Evolutionary conservation across 2,113 vertebrate genomes (phyloP).

Genomic region (cattle (Bos taurus)): ARS-UCD2.0 NC_037337.1:74039501-74040000

Average conservation of each 20-base stretch:
- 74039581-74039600: not conserved
- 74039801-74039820: not conserved
- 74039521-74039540: not conserved
- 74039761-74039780: not conserved
- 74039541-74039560: not conserved
- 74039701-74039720: not conserved
- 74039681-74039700: not conserved
- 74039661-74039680: not conserved
- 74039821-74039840: conserved; percentile 7
- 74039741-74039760: not conserved
- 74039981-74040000: not conserved
- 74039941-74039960: not conserved
- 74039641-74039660: not conserved
- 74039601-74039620: conserved; percentile 6
- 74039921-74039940: conserved; percentile 2
- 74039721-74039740: not conserved
- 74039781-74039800: not conserved
- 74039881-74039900: not conserved
- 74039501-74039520: not conserved
- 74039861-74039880: not conserved
- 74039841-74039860: not conserved
- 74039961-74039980: not conserved
- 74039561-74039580: not conserved
- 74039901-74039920: not conserved
- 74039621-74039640: conserved; percentile 34